Percentiles rank a stretch among this genome's conserved stretches.
phyloP scores from a whole-genome alignment of 2,797 vertebrate genomes.

The Gymnoscopelus microlampas region DNA sequence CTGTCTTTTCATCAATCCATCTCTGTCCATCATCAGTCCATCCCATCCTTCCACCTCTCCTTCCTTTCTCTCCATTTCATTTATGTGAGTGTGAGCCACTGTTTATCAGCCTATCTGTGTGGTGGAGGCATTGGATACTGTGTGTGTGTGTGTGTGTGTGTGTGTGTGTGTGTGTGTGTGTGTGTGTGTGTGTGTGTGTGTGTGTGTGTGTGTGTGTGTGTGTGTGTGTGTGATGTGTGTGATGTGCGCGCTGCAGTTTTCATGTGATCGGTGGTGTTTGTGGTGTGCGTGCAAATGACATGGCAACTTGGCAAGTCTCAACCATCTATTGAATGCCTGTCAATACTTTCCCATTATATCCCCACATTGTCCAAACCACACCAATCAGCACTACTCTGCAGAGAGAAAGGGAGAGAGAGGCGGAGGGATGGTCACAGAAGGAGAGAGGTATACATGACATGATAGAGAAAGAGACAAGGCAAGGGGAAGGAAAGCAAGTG shows the following conservation, averaged over 20 bases:
- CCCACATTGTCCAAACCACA: constrained; percentile 9
- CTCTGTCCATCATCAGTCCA: too few relatives aligned
- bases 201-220: too few relatives aligned
- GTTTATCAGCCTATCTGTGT: constrained; percentile 34
- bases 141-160: not conserved
- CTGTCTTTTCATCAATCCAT: too few relatives aligned
- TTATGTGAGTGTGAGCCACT: constrained; percentile 29
- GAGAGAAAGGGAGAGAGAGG: not conserved
- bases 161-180: not conserved
- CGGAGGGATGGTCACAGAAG: constrained; percentile 20
- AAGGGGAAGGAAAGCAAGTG: not conserved
- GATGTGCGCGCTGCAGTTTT: too few relatives aligned
- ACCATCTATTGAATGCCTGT: constrained; percentile 53
- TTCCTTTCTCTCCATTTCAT: constrained; percentile 18
- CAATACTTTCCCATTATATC: constrained; percentile 33
- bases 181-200: not conserved
- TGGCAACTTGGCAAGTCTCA: constrained; percentile 20
- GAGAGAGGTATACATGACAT: not conserved
- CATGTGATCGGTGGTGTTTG: too few relatives aligned
- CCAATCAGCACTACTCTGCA: not conserved
- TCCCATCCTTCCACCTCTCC: too few relatives aligned
- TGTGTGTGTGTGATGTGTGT: too few relatives aligned
- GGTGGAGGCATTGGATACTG: not conserved
- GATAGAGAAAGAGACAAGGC: not conserved
- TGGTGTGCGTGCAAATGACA: too few relatives aligned